phyloP scores from a whole-genome alignment of 2,113 vertebrate species.

The Jacana jacana region DNA sequence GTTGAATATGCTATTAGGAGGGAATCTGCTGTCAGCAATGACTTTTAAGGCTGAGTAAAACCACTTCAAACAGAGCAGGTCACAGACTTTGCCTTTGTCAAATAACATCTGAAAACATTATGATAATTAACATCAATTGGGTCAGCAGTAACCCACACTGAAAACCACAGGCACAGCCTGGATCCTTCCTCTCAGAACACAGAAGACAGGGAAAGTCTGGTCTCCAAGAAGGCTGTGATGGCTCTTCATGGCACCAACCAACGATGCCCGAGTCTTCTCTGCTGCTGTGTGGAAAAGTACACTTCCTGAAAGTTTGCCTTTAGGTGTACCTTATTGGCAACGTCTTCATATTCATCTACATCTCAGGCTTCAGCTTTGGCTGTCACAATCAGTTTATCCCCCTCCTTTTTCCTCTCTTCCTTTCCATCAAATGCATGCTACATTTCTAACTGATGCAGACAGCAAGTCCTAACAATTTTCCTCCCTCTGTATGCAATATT shows the following conservation, averaged over 20 bases:
- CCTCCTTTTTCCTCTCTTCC: not conserved
- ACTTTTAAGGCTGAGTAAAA: conserved; percentile 36
- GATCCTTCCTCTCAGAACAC: not conserved
- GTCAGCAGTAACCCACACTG: conserved; percentile 35
- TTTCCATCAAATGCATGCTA: not conserved
- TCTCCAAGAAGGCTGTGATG: not conserved
- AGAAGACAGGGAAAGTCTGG: not conserved
- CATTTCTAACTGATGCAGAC: not conserved
- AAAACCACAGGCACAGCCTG: conserved; percentile 51
- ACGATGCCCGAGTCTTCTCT: not conserved
- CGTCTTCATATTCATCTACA: not conserved
- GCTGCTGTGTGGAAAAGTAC: not conserved
- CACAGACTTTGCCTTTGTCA: conserved; percentile 21
- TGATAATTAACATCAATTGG: conserved; percentile 44
- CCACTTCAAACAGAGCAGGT: conserved; percentile 63
- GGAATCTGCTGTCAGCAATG: conserved; percentile 24
- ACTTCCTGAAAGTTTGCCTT: not conserved
- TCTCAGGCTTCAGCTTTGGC: not conserved
- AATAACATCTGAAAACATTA: conserved; percentile 53
- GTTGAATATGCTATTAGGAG: not conserved
- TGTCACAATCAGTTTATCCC: not conserved
- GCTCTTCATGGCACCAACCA: not conserved
- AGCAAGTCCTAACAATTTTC: not conserved
- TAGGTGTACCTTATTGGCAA: not conserved
- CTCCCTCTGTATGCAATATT: not conserved